Percentiles rank a stretch among this genome's conserved stretches.
These are phyloP conservation scores for Cantharis nigra DNA, from an alignment of 2,888 invertebrate genomes.

Conservation along the genomic window DNA sequence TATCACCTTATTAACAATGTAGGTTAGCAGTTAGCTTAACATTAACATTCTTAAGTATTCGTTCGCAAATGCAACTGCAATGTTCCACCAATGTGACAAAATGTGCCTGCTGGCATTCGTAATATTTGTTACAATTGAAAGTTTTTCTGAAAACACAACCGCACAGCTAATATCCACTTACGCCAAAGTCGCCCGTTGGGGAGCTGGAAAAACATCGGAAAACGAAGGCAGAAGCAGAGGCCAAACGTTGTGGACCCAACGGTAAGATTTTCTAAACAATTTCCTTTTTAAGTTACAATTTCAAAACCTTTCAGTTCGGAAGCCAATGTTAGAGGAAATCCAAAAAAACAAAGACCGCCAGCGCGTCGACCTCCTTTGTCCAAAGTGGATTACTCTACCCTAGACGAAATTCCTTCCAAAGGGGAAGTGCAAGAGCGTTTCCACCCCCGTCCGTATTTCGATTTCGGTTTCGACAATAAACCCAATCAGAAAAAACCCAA, in stretches of 20 bases:
- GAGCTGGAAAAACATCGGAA: conserved; percentile 27
- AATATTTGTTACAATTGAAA: not conserved
- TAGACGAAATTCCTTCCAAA: conserved; percentile 42
- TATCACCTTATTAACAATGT: conserved; percentile 44
- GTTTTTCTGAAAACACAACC: not conserved
- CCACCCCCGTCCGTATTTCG: conserved; percentile 52
- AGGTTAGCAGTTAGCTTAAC: conserved; percentile 30
- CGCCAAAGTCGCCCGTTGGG: conserved; percentile 52
- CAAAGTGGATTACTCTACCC: conserved; percentile 28
- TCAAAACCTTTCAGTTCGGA: conserved; percentile 44
- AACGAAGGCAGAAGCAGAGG: conserved; percentile 44
- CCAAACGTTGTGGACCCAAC: conserved; percentile 48
- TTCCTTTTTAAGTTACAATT: conserved; percentile 12
- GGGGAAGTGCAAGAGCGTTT: conserved; percentile 54
- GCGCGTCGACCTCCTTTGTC: conserved; percentile 20
- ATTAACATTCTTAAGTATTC: conserved; percentile 10
- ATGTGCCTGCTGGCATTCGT: not conserved
- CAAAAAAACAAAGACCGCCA: conserved; percentile 38
- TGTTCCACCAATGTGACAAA: not conserved
- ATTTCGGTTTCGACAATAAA: conserved; percentile 36
- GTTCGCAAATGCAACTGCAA: not conserved
- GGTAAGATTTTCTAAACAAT: conserved; percentile 40
- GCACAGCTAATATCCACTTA: conserved; percentile 43
- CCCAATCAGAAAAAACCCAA: conserved; percentile 6
- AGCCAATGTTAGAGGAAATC: conserved; percentile 42